A percentile compares a stretch with the other conserved stretches of the same genome.
Evolutionary conservation across 2,113 vertebrate species (phyloP).

Genomic region (Bostrychus sinensis): DNA sequence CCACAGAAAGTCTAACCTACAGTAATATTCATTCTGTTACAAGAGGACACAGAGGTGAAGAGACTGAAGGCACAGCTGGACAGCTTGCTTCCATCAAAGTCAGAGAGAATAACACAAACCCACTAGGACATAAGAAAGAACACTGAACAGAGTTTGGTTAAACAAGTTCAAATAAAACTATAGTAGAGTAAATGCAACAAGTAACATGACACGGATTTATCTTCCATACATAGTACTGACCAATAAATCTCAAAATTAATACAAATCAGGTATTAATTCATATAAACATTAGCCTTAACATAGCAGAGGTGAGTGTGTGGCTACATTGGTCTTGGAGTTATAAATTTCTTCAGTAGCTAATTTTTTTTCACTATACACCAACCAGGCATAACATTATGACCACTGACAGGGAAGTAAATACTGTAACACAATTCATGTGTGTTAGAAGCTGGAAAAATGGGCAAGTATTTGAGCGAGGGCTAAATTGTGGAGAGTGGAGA

Average conservation of each 20-base stretch:
- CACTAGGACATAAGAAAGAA: constrained; percentile 6
- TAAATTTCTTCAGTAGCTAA: too few relatives aligned
- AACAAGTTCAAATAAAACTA: background rate
- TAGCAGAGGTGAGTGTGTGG: too few relatives aligned
- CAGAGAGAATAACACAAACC: constrained; percentile 68
- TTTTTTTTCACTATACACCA: too few relatives aligned
- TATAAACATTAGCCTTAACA: too few relatives aligned
- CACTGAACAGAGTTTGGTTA: background rate
- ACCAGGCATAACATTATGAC: too few relatives aligned
- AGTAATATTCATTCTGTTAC: constrained; percentile 99
- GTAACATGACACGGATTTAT: background rate
- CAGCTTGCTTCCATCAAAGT: constrained; percentile 89
- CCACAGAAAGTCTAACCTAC: constrained; percentile 99
- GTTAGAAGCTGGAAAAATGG: too few relatives aligned
- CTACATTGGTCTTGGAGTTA: too few relatives aligned
- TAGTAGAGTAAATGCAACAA: background rate
- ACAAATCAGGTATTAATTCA: too few relatives aligned
- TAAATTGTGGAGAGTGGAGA: too few relatives aligned
- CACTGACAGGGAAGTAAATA: too few relatives aligned
- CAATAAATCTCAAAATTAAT: background rate
- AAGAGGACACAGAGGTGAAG: constrained; percentile 99
- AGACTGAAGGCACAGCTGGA: constrained; percentile 73
- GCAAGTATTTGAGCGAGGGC: too few relatives aligned
- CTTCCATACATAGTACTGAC: background rate
- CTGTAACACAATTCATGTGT: too few relatives aligned